phyloP scores from a whole-genome alignment of 2,797 vertebrate species.

The Mormyrops boulengeri region DNA sequence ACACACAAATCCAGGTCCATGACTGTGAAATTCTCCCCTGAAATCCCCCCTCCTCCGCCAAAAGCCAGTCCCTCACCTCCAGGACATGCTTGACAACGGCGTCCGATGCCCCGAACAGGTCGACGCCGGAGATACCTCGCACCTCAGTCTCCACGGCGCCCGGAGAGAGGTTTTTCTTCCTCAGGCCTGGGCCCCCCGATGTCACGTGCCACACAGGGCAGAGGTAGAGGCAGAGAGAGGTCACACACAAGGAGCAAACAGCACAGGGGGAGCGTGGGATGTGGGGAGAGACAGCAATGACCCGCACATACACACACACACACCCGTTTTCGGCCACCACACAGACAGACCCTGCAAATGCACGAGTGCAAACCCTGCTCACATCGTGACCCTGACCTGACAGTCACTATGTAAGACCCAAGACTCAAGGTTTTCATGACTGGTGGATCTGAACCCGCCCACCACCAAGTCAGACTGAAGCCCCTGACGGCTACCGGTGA shows the following conservation, averaged over 20 bases:
- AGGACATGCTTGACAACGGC: constrained; percentile 95
- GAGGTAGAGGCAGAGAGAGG: constrained; percentile 45
- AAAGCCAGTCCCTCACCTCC: constrained; percentile 65
- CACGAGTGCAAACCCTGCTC: constrained; percentile 43
- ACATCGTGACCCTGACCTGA: constrained; percentile 29
- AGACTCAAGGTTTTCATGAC: background rate
- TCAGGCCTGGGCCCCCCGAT: constrained; percentile 73
- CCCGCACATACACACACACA: background rate
- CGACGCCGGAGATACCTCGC: constrained; percentile 86
- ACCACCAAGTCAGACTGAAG: background rate
- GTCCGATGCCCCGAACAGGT: constrained; percentile 88
- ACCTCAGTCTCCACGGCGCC: constrained; percentile 90
- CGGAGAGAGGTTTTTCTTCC: constrained; percentile 95
- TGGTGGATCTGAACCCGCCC: background rate
- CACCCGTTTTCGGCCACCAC: constrained; percentile 42
- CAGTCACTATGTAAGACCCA: constrained; percentile 34
- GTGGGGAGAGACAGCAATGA: constrained; percentile 13
- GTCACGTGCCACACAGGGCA: constrained; percentile 48
- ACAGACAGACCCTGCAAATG: constrained; percentile 45
- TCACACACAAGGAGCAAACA: constrained; percentile 43
- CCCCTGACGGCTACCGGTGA: background rate
- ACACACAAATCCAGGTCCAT: background rate
- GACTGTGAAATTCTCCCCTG: background rate
- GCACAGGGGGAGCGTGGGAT: constrained; percentile 23
- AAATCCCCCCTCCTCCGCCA: background rate